Percentiles rank a stretch among this genome's conserved stretches.
These are phyloP conservation scores for Andrena hattorfiana DNA, from an alignment of 2,888 invertebrate genomes.

Conservation along the genomic window DNA sequence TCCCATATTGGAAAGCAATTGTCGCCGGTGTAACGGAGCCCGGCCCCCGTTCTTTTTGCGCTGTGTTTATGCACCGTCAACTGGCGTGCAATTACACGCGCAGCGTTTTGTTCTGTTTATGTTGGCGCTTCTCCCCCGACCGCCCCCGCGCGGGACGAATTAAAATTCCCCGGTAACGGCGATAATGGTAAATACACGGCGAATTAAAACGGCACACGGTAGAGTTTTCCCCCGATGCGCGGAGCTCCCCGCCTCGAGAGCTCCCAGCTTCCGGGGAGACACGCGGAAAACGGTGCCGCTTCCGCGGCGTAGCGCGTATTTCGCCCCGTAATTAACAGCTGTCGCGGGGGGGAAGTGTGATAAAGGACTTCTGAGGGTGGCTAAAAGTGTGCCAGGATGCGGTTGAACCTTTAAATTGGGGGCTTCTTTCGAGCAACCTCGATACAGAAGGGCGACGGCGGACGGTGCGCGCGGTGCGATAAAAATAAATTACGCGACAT, in stretches of 20 bases:
- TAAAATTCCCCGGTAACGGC: constrained; percentile 19
- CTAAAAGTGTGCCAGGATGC: constrained; percentile 19
- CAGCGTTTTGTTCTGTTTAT: constrained; percentile 21
- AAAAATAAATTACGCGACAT: constrained; percentile 58
- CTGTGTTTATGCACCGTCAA: background rate
- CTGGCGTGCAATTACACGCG: constrained; percentile 33
- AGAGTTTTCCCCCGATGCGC: background rate
- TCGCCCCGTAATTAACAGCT: constrained; percentile 43
- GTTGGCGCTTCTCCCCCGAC: background rate
- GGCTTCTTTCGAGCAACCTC: constrained; percentile 27
- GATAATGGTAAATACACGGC: background rate
- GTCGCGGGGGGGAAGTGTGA: constrained; percentile 17
- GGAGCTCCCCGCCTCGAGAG: background rate
- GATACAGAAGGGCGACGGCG: background rate
- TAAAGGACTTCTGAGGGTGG: background rate
- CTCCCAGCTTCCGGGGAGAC: background rate
- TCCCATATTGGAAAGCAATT: constrained; percentile 42
- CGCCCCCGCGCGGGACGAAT: constrained; percentile 5
- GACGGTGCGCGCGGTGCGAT: constrained; percentile 11
- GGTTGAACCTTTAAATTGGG: constrained; percentile 53
- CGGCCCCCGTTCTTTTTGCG: background rate
- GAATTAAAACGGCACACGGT: background rate
- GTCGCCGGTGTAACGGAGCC: constrained; percentile 39
- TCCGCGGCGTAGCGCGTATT: background rate
- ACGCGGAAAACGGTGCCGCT: background rate